Evolutionary conservation across 2,797 vertebrate species (phyloP).

Genomic region (Megaceryle alcyon): DNA sequence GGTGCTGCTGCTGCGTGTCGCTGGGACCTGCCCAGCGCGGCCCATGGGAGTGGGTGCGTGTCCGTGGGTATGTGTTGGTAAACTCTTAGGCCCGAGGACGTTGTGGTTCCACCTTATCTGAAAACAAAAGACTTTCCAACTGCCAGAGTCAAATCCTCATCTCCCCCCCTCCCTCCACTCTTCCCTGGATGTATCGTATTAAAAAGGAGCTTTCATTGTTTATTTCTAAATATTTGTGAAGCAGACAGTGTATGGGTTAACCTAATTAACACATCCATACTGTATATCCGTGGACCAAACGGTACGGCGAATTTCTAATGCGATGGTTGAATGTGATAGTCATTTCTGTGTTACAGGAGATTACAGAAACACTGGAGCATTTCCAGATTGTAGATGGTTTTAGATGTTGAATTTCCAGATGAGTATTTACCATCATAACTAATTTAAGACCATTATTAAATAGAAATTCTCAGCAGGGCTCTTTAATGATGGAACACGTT

Average conservation of each 20-base stretch:
- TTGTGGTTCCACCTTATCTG: neutral
- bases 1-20: neutral
- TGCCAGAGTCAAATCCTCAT: neutral
- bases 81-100: neutral
- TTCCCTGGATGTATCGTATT: neutral
- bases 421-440: conserved; percentile 83
- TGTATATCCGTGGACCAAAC: conserved; percentile 65
- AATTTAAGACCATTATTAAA: conserved; percentile 81
- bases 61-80: neutral
- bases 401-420: conserved; percentile 79
- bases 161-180: neutral
- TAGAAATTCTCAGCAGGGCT: conserved; percentile 81
- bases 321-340: conserved; percentile 69
- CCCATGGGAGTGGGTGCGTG: neutral
- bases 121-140: conserved; percentile 42
- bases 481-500: conserved; percentile 75
- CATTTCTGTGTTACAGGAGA: conserved; percentile 74
- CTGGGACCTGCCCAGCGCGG: fast-evolving
- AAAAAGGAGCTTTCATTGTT: conserved; percentile 51
- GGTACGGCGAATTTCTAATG: conserved; percentile 47
- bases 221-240: conserved; percentile 76
- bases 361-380: conserved; percentile 75
- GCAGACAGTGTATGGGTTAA: conserved; percentile 70
- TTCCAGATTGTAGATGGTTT: conserved; percentile 77
- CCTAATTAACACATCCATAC: conserved; percentile 77